Conservation (phyloP, 2,113 vertebrate species). For the Notothenia coriiceps region DNA sequence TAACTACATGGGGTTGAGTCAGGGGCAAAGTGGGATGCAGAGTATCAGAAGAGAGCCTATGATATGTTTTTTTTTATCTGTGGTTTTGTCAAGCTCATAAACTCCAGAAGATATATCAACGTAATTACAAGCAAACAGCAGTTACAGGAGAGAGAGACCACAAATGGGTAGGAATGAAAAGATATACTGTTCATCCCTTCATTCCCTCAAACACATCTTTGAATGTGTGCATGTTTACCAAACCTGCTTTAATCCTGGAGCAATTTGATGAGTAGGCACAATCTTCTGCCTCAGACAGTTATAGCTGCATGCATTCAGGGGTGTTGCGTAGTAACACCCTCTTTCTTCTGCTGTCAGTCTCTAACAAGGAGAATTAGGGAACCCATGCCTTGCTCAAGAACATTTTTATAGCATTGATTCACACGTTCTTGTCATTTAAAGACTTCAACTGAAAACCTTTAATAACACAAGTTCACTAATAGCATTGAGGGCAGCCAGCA, state of each 20-base stretch:
- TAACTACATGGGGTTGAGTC: slow-evolving; percentile 62
- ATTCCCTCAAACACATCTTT: slow-evolving; percentile 10
- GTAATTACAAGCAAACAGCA: slow-evolving; percentile 27
- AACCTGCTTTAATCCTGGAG: slow-evolving; percentile 37
- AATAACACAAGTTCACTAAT: neutral
- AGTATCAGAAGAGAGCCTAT: slow-evolving; percentile 6
- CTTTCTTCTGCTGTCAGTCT: slow-evolving; percentile 26
- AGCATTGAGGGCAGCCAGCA: neutral
- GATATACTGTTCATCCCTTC: slow-evolving; percentile 2
- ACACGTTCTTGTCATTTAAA: slow-evolving; percentile 18
- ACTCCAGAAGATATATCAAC: slow-evolving; percentile 21
- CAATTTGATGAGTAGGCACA: slow-evolving; percentile 47
- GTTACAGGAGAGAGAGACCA: slow-evolving; percentile 22
- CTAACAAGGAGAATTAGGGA: slow-evolving; percentile 2
- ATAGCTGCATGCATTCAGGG: neutral
- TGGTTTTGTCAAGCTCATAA: slow-evolving; percentile 17
- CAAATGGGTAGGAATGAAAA: slow-evolving; percentile 26
- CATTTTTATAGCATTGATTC: slow-evolving; percentile 38
- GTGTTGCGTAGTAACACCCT: slow-evolving; percentile 19
- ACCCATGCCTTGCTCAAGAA: slow-evolving; percentile 29
- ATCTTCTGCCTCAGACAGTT: slow-evolving; percentile 12
- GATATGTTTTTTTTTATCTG: neutral
- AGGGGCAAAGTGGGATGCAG: slow-evolving; percentile 33
- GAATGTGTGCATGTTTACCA: slow-evolving; percentile 9
- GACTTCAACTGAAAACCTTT: slow-evolving; percentile 24